phyloP scores from a whole-genome alignment of 2,113 vertebrate genomes.

The Perca schrenkii region DNA sequence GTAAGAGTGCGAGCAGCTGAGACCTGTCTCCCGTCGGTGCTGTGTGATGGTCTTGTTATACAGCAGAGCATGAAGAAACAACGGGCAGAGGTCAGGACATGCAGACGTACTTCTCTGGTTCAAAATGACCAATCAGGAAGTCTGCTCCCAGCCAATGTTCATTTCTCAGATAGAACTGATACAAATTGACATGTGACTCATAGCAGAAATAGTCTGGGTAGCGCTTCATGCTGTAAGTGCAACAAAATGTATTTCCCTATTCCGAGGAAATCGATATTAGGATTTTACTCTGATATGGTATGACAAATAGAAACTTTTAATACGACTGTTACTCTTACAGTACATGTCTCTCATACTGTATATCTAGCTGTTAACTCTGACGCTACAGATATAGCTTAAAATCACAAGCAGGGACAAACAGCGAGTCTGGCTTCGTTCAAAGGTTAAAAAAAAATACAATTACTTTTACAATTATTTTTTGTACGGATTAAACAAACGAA shows the following conservation, averaged over 20 bases:
- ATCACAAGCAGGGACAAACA: not conserved
- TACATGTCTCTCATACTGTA: not conserved
- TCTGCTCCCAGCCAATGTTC: constrained; percentile 62
- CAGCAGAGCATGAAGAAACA: constrained; percentile 70
- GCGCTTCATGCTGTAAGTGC: constrained; percentile 35
- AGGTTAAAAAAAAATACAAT: not conserved
- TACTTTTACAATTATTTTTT: not conserved
- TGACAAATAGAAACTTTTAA: constrained; percentile 21
- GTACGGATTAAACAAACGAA: not conserved
- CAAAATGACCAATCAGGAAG: constrained; percentile 77
- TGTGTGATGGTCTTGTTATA: constrained; percentile 75
- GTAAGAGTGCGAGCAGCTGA: constrained; percentile 71
- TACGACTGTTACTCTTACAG: not conserved
- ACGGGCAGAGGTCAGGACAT: constrained; percentile 74
- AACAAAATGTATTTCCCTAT: constrained; percentile 26
- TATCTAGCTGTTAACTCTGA: not conserved
- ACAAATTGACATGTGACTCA: constrained; percentile 71
- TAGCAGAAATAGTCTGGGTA: constrained; percentile 54
- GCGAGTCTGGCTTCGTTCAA: not conserved
- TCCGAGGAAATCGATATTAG: constrained; percentile 39
- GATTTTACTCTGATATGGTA: constrained; percentile 18
- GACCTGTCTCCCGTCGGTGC: constrained; percentile 70
- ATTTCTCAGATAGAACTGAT: constrained; percentile 35
- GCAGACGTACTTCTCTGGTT: constrained; percentile 66
- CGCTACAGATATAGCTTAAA: not conserved